Percentiles rank a stretch among this genome's conserved stretches.
phyloP scores from a whole-genome alignment of 2,888 invertebrate species.

The Lamellibrachia columna region DNA sequence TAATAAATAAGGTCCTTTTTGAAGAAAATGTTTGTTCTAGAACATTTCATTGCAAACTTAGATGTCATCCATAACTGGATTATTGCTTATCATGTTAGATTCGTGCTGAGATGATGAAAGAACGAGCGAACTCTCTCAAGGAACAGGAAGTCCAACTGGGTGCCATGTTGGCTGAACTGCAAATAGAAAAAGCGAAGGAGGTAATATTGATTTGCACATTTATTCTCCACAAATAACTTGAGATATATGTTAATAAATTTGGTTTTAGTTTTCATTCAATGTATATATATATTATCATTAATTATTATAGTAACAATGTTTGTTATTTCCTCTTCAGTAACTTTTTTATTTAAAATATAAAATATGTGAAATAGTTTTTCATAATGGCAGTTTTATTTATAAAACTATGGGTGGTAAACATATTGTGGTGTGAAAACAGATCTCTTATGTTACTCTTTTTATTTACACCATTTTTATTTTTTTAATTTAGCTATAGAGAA shows the following conservation, averaged over 20 bases:
- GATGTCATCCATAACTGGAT: slow-evolving; percentile 13
- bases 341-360: not conserved
- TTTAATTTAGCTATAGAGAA: not conserved
- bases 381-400: not conserved
- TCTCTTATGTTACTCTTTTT: not conserved
- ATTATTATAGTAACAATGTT: not conserved
- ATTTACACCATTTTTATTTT: not conserved
- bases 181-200: slow-evolving; percentile 63
- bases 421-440: not conserved
- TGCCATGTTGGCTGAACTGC: slow-evolving; percentile 58
- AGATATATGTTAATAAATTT: not conserved
- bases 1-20: no score
- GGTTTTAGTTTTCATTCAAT: not conserved
- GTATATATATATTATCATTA: not conserved
- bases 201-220: slow-evolving; percentile 40
- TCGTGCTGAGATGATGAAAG: slow-evolving; percentile 58
- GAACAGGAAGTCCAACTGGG: slow-evolving; percentile 62
- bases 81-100: slow-evolving; percentile 46
- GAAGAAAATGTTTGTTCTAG: not conserved
- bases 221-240: not conserved
- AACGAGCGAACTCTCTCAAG: slow-evolving; percentile 57
- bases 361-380: not conserved
- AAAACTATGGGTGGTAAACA: not conserved
- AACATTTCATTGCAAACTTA: not conserved
- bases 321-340: not conserved